These are phyloP conservation scores for Lytechinus pictus DNA, from an alignment of 35 echinoderm and acorn worm genomes.

Conservation along the genomic window DNA sequence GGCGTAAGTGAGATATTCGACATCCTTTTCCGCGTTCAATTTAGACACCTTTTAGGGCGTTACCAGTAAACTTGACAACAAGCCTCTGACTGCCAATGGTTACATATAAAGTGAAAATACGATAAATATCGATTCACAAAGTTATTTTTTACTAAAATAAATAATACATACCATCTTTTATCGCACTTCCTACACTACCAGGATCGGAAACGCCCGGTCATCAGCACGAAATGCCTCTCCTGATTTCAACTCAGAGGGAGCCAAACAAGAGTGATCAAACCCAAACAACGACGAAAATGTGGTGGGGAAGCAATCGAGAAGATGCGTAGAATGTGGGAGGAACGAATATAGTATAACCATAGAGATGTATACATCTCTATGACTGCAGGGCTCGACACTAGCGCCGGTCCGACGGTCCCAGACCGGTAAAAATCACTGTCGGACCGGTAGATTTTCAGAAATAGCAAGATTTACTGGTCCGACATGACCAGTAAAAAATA, in stretches of 20 bases:
- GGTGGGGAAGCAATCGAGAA: no score
- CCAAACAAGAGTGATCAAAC: neutral
- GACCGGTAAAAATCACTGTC: no score
- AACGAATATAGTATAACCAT: no score
- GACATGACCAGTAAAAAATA: no score
- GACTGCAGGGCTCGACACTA: no score
- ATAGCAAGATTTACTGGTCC: no score
- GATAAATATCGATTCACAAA: neutral
- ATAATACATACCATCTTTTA: conserved; percentile 22
- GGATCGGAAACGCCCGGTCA: conserved; percentile 4
- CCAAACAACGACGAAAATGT: no score
- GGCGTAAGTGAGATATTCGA: neutral
- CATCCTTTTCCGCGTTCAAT: neutral
- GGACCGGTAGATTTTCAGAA: no score
- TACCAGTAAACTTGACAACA: neutral
- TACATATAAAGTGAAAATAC: neutral
- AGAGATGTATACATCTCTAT: no score
- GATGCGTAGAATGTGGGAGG: no score
- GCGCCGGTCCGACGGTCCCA: no score
- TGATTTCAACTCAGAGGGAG: neutral
- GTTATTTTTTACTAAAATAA: neutral
- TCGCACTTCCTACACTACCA: neutral
- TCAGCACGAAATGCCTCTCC: neutral
- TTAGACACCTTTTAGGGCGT: neutral
- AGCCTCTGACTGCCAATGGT: neutral